Base-by-base conservation (phyloP, 2,888 invertebrate species). In the Cephus runcator region DNA sequence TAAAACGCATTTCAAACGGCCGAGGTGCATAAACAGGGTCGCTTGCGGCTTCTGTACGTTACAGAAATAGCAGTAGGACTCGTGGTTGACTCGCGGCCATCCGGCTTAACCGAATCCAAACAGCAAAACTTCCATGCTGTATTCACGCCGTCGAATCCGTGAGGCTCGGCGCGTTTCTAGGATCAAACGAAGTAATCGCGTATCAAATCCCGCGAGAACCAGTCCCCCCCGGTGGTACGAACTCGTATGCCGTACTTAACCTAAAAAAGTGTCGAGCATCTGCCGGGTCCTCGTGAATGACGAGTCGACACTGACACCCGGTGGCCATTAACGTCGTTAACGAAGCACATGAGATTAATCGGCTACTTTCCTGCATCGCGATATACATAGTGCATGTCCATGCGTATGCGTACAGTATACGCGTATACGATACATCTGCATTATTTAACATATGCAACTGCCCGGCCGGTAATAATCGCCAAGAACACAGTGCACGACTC, bases 61-160 rank as follows among this genome's bases (percentile, higher is more conserved):
- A 85, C 86, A 82, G 86, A 85, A 85, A 85, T 85, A 85, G 81
- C 85, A 82, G 77, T 81, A 81, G 81, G 83, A 83, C 83, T 84
- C 73, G 83, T 83, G 83, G 79, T 80, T 85, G 76, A 73, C 73
- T 73, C 71, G 73, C 34, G 79, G 76, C 69, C 69, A 69, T 84
- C 84, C 84, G 85, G 83, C 82, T 80, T 76, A 82, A 80, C 79
- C 81, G 80, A 82, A 86, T 85, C 82, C 82, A 86, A 86, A 82
- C 84, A 75, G 79, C 75, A 33, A 76, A 78, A 78, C 75, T 68
- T 75, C 12, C 31, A 33, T 15, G 35, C 40, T 11, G 31, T 33
- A 35, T 73, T 23, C 69, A 23, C 40, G 33, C 31, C 69, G 23
- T 68, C 40, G n/a, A 12, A 35, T 40, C 30, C 33, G 75, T 33